These are phyloP conservation scores for Scotopteryx bipunctaria DNA, from an alignment of 2,888 invertebrate genomes.

Conservation along the genomic window DNA sequence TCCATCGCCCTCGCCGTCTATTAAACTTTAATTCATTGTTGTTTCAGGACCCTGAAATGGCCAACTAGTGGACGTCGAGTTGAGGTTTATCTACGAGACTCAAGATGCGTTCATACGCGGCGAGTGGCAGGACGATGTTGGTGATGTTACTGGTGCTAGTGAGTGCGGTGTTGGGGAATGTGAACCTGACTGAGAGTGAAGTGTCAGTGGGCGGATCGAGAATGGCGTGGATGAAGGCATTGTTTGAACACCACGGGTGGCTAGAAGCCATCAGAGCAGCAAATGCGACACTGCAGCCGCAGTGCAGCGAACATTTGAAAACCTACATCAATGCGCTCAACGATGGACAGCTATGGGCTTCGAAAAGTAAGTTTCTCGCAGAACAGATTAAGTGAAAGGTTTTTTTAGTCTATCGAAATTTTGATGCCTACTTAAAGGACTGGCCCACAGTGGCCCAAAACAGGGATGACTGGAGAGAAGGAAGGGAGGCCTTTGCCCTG, in stretches of 20 bases:
- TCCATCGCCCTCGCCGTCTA: conserved; percentile 8
- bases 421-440: no score
- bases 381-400: background rate
- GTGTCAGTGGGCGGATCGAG: conserved; percentile 57
- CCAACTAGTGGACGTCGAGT: conserved; percentile 26
- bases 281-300: conserved; percentile 60
- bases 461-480: background rate
- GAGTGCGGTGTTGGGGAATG: conserved; percentile 69
- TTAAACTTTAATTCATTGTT: conserved; percentile 32
- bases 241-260: conserved; percentile 87
- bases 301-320: conserved; percentile 83
- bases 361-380: conserved; percentile 86
- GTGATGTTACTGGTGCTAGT: conserved; percentile 65
- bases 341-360: conserved; percentile 89
- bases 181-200: conserved; percentile 53
- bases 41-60: conserved; percentile 45
- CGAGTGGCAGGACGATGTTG: conserved; percentile 56
- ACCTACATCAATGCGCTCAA: conserved; percentile 82
- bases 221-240: conserved; percentile 85
- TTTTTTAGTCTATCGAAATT: no score
- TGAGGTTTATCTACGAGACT: conserved; percentile 20
- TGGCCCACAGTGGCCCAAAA: background rate
- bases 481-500: no score
- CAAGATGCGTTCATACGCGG: conserved; percentile 41
- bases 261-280: conserved; percentile 68